Evolutionary conservation across 2,888 invertebrate species (phyloP).

Genomic region (Yponomeuta malinellus): DNA sequence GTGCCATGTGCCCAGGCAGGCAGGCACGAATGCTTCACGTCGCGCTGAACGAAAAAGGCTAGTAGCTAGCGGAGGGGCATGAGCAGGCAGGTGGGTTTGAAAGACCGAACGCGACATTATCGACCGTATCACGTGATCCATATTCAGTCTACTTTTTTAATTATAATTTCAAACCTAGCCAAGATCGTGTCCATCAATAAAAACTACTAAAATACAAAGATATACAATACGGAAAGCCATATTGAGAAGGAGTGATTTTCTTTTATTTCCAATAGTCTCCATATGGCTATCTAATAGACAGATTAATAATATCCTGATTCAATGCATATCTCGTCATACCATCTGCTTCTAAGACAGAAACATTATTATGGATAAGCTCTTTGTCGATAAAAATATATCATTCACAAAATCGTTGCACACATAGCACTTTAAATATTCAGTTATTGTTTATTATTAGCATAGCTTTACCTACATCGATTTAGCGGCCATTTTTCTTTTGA

Average conservation of each 20-base stretch:
- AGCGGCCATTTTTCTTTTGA: slow-evolving; percentile 48
- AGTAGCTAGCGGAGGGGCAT: background rate
- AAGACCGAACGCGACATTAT: background rate
- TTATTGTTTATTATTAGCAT: slow-evolving; percentile 11
- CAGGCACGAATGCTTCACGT: slow-evolving; percentile 5
- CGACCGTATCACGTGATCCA: slow-evolving; percentile 30
- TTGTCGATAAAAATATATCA: background rate
- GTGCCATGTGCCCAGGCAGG: slow-evolving; percentile 13
- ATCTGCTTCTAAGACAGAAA: background rate
- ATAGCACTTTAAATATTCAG: background rate
- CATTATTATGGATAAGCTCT: background rate
- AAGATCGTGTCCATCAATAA: no score
- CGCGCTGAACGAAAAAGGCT: slow-evolving; percentile 10
- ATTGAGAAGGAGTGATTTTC: no score
- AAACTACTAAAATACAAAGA: no score
- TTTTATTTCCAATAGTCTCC: no score
- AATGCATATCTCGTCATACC: background rate
- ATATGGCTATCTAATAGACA: background rate
- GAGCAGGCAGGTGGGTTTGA: slow-evolving; percentile 7
- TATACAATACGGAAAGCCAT: no score
- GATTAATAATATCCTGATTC: background rate
- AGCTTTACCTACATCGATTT: slow-evolving; percentile 5
- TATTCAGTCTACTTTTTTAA: background rate
- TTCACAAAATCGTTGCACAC: background rate
- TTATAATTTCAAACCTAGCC: no score